Conservation (phyloP, 1,140 invertebrate genomes). For the Musca vetustissima region DNA sequence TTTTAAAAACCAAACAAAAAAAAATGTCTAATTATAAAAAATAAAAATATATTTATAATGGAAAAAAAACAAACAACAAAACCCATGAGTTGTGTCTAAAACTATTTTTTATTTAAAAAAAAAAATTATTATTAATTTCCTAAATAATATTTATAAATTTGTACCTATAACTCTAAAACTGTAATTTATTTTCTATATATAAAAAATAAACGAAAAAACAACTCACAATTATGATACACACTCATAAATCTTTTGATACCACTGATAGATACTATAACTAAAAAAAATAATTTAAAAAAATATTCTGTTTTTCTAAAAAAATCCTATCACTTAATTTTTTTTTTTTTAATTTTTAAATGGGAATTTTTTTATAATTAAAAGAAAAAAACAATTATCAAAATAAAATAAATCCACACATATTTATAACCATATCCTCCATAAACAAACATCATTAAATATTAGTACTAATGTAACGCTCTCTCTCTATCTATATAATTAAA, state of each 20-base stretch:
- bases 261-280: slow-evolving; percentile 9
- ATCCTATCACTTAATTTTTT: neutral
- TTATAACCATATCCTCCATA: slow-evolving; percentile 3
- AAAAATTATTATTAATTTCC: neutral
- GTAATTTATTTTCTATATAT: neutral
- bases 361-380: neutral
- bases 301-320: neutral
- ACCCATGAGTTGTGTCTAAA: no score
- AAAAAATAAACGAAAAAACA: neutral
- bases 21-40: no score
- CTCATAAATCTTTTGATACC: slow-evolving; percentile 2
- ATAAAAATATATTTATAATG: no score
- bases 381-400: neutral
- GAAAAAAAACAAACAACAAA: no score
- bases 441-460: neutral
- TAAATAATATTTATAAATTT: neutral
- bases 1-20: neutral
- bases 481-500: slow-evolving; percentile 1
- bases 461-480: neutral
- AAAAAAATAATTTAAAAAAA: neutral
- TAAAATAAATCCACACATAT: slow-evolving; percentile 1
- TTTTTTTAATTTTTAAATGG: slow-evolving; percentile 1
- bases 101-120: neutral
- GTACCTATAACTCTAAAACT: neutral
- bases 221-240: no score